A percentile compares a stretch with the other conserved stretches of the same genome.
phyloP scores from a whole-genome alignment of 2,113 vertebrate species.

The Tragelaphus buxtoni region DNA sequence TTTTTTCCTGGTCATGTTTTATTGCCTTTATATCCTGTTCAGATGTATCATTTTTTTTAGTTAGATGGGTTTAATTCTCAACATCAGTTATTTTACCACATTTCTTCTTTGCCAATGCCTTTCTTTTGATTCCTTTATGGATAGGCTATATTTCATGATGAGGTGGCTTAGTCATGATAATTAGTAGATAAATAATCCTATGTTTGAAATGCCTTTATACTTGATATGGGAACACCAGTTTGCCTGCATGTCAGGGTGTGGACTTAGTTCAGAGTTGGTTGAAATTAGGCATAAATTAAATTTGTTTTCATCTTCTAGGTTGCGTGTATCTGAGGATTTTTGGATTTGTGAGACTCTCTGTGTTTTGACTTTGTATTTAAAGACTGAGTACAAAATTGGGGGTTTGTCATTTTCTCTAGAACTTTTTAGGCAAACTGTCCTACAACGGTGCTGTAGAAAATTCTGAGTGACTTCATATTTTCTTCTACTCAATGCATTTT shows the following conservation, averaged over 20 bases:
- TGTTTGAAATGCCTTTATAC: not conserved
- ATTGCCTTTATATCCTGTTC: slow-evolving; percentile 1
- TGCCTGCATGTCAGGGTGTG: not conserved
- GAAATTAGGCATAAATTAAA: not conserved
- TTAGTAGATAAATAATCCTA: not conserved
- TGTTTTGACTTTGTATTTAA: not conserved
- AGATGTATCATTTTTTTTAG: not conserved
- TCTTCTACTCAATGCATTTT: not conserved
- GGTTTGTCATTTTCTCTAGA: not conserved
- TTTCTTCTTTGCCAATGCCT: not conserved
- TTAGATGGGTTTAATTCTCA: slow-evolving; percentile 16
- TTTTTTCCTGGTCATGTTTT: not conserved
- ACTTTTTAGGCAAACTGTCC: not conserved
- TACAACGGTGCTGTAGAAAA: not conserved
- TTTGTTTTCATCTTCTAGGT: not conserved
- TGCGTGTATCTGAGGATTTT: not conserved
- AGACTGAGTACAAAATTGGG: not conserved
- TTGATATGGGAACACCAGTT: not conserved
- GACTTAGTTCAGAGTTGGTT: not conserved
- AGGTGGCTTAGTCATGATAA: not conserved
- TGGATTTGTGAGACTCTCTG: not conserved
- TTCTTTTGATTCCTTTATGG: not conserved
- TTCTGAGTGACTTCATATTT: not conserved
- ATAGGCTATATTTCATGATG: not conserved
- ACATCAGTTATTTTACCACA: not conserved